Base-by-base conservation (phyloP, 2,888 invertebrate species). In the Synergus japonicus region DNA sequence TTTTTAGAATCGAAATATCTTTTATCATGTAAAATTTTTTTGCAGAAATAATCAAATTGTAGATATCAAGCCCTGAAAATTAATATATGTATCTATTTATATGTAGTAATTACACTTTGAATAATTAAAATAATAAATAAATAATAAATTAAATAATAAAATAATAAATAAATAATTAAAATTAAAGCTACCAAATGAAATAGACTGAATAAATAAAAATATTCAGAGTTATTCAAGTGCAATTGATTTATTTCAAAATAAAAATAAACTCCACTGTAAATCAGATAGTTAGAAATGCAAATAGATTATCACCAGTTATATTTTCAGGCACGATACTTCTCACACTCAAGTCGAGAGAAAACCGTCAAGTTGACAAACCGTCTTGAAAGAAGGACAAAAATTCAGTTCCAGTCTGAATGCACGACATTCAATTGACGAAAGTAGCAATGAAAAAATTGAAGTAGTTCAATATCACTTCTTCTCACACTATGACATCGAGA, bases 401-500 rank as follows among this genome's bases (percentile, higher is more conserved):
- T 67, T 46, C 46, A 22, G 46, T 46, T 67, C 67, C 46, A 67
- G 46, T 46, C 22, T 67, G 44, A 67, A 69, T 69, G 22, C 44
- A 46, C 10, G 13, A 37, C 29, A 69, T 49, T 37, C 29, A 49
- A 69, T 69, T 69, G 46, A 69, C 69, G 69, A 69, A 69, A 69
- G 69, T 73, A 41, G 54, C 13, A 49, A 73, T 73, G 41, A 58
- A 54, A 73, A 73, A 73, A 54, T 22, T 67, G 46, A 67, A 67
- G 67, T 67, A 73, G 54, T 73, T 54, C 46, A 73, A 54, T 73
- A 73, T 73, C 15, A 46, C 46, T 73, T 3, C 22, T 46, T 44
- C n/a, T 76, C 60, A 37, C 37, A 54, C 78, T 43, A 90, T 90
- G 89, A 78, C 79, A 67, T 79, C 79, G 4, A 92, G 89, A 83